A percentile compares a stretch with the other conserved stretches of the same genome.
These are phyloP conservation scores for Galerucella nymphaeae DNA, from an alignment of 2,888 invertebrate species.

Conservation along the genomic window DNA sequence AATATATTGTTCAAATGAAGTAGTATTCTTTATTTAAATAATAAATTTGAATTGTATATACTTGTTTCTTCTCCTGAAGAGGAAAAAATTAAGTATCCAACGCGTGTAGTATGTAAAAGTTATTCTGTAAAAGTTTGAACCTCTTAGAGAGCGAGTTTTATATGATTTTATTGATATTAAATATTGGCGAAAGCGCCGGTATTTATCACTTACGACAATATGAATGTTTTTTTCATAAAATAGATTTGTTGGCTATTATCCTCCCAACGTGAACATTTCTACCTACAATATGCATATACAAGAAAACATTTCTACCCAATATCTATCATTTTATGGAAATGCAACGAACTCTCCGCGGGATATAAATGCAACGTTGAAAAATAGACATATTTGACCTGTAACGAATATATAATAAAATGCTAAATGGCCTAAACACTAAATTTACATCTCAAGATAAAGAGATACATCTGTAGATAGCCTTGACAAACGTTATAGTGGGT, in stretches of 20 bases:
- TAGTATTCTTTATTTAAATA: too few species aligned
- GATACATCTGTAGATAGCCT: conserved; percentile 65
- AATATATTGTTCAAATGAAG: too few species aligned
- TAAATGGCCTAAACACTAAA: conserved; percentile 64
- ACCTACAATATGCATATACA: conserved; percentile 6
- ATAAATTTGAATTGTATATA: too few species aligned
- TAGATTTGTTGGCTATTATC: background rate
- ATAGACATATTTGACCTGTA: conserved; percentile 49
- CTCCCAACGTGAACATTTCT: background rate
- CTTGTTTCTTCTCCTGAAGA: too few species aligned
- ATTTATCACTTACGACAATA: background rate
- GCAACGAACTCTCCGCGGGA: conserved; percentile 19
- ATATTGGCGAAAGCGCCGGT: background rate
- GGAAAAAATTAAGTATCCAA: too few species aligned
- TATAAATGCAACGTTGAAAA: conserved; percentile 43
- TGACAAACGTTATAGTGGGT: conserved; percentile 63
- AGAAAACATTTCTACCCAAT: conserved; percentile 7
- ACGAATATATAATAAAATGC: conserved; percentile 57
- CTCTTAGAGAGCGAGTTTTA: too few species aligned
- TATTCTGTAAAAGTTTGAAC: too few species aligned
- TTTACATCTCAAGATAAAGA: conserved; percentile 64
- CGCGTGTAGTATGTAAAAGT: too few species aligned
- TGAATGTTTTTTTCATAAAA: background rate
- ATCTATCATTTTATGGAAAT: conserved; percentile 22
- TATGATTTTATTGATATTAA: background rate